Base-by-base conservation (phyloP, 2,113 vertebrate species). In the Porphyrio hochstetteri region DNA sequence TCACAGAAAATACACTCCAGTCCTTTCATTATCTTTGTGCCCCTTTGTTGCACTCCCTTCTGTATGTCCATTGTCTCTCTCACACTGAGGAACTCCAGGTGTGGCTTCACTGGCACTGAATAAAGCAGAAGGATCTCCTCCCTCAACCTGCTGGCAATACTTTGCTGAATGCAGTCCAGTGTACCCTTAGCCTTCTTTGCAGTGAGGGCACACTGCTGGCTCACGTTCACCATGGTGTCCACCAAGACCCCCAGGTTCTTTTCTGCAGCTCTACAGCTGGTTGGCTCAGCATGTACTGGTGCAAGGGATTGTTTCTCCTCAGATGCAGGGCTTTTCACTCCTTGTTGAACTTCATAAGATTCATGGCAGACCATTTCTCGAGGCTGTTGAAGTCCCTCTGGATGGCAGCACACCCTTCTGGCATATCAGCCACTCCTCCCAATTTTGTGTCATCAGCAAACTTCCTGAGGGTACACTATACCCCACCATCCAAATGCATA, bases 1-100 rank as follows among this genome's bases (percentile, higher is more conserved):
- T 7, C 33, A 18, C 0, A 52, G 19, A 17, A n/a, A 7, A 46
- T 8, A 9, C 4, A 1, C 11, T 71, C 11, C 28, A 17, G 38
- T 8, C 18, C 18, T 4, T 35, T 40, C 52, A 36, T 44, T 46
- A 67, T 20, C 24, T 53, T 53, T 4, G 3, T 61, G 25, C 21
- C 12, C 14, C 5, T 72, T 60, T 0, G 1, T 10, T 78, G 56
- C 11, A 48, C 36, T 75, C 11, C 52, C 36, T 44, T 31, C 17
- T 12, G 4, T 53, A 38, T 35, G n/a, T 44, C 40, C 15, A 46
- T 19, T 11, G 9, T 56, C 24, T 52, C 7, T 71, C 40, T 59
- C 16, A 10, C 23, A 61, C 31, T 16, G 23, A 3, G 16, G 42
- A 42, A 55, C 24, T 35, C 23, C 40, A 67, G 13, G 2, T 35